These are phyloP conservation scores for Rhynchotus rufescens DNA, from an alignment of 2,797 vertebrate species.

Conservation along the genomic window DNA sequence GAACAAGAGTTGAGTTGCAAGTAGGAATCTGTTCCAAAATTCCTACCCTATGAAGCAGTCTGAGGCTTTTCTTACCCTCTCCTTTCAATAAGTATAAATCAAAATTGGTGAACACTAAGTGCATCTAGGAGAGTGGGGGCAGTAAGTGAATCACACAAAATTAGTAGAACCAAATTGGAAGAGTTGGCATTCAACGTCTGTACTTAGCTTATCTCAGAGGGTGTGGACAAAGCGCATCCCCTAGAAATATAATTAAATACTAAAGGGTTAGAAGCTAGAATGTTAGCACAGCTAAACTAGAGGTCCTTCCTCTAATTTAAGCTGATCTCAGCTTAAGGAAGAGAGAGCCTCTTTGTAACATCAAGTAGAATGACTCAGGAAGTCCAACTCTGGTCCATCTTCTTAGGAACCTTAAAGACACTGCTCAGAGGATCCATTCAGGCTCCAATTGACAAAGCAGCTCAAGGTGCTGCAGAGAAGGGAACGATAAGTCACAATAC, in stretches of 20 bases:
- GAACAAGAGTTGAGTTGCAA: not conserved
- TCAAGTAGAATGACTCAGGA: not conserved
- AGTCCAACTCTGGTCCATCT: not conserved
- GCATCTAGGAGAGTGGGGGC: not conserved
- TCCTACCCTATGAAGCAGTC: not conserved
- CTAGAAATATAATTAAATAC: not conserved
- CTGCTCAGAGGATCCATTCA: not conserved
- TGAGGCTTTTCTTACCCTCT: not conserved
- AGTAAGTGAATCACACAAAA: not conserved
- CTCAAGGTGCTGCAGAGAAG: not conserved
- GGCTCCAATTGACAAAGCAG: not conserved
- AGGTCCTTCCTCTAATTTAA: not conserved
- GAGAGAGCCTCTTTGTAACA: not conserved
- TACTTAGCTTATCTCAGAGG: not conserved
- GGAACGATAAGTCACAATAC: fast-evolving
- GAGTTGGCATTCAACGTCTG: not conserved
- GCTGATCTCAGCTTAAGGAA: not conserved
- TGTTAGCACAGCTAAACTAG: not conserved
- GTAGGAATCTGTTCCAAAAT: not conserved
- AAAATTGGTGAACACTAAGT: not conserved
- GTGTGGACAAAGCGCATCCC: not conserved
- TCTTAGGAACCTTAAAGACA: too few relatives aligned
- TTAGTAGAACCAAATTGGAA: not conserved
- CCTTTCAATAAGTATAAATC: not conserved
- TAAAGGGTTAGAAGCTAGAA: not conserved